These are phyloP conservation scores for Tribolium madens DNA, from an alignment of 1,140 invertebrate genomes.

Conservation along the genomic window DNA sequence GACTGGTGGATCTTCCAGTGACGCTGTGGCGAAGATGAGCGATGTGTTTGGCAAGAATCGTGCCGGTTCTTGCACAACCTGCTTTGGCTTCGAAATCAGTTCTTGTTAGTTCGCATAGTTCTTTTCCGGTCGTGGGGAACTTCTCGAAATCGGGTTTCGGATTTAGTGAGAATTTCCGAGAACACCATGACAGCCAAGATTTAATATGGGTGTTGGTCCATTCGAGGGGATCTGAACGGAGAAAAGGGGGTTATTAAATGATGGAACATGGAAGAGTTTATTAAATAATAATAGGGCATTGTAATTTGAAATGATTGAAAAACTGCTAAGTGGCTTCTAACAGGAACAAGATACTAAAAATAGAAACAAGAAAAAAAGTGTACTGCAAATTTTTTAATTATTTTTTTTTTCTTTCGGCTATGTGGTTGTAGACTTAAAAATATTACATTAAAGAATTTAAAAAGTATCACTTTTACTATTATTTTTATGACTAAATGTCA, in stretches of 20 bases:
- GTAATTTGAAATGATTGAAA: conserved; percentile 7
- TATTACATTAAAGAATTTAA: too few relatives aligned
- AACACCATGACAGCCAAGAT: conserved; percentile 76
- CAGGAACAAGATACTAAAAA: too few relatives aligned
- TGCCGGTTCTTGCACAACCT: conserved; percentile 65
- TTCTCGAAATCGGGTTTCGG: conserved; percentile 67
- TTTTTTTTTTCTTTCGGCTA: too few relatives aligned
- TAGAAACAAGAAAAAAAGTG: too few relatives aligned
- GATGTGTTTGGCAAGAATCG: conserved; percentile 68
- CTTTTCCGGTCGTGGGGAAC: conserved; percentile 72
- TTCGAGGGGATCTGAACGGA: conserved; percentile 70
- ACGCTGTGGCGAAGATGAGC: conserved; percentile 66
- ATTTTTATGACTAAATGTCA: too few relatives aligned
- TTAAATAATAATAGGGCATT: conserved; percentile 3
- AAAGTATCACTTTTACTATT: too few relatives aligned
- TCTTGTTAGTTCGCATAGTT: conserved; percentile 70
- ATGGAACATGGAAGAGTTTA: not conserved
- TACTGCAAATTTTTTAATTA: too few relatives aligned
- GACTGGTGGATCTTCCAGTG: conserved; percentile 68
- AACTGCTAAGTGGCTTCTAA: not conserved
- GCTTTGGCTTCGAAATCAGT: conserved; percentile 68
- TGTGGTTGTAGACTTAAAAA: too few relatives aligned
- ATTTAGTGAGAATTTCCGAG: conserved; percentile 71
- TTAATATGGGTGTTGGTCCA: conserved; percentile 73
- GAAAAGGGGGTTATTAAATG: conserved; percentile 25